Evolutionary conservation across 2,113 vertebrate genomes (phyloP), one percentile per base, ranked within the genome.

Genomic region (Protobothrops mucrosquamatus): DNA sequence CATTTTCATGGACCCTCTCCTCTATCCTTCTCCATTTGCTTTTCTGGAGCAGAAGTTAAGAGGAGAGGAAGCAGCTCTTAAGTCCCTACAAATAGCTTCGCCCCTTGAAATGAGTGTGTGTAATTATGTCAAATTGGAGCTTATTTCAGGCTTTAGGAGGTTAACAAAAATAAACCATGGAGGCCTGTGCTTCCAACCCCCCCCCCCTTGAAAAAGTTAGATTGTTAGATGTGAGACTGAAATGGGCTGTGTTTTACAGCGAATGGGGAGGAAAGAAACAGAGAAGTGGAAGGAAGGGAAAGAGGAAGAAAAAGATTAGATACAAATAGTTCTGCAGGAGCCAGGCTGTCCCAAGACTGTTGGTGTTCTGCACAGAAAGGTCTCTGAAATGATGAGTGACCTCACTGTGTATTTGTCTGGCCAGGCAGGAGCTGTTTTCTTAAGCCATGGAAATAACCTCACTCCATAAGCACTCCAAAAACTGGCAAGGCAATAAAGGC

Each of bases 251-350:
- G 87, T 91, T 95, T 96, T 94, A 56, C 61, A 90, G 93, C 87
- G 91, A 93, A 97, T 8, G 94, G 91, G 57, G 85, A 95, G 93
- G 96, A 96, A 97, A 96, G 96, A 97, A 97, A 95, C 10, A 93
- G 93, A 92, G 86, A 92, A 29, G 2, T n/a, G 92, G 94, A 94
- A 97, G 97, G 97, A 97, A 97, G 96, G 97, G 94, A 97, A 95
- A 54, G 54, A 91, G 95, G 96, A 98, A 96, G 95, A 97, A 92
- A 95, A 93, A 95, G 96, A 98, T 97, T 96, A 98, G 97, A 97
- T 97, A 97, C 93, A 98, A 98, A 98, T 97, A 98, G 97, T 90
- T 95, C 96, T 94, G 1, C 93, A 97, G 98, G 98, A 98, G 98
- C 97, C 98, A 96, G 81, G 29, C 3, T 98, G 98, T 98, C 98